phyloP scores from a whole-genome alignment of 2,797 vertebrate genomes.

The Pangasius djambal region DNA sequence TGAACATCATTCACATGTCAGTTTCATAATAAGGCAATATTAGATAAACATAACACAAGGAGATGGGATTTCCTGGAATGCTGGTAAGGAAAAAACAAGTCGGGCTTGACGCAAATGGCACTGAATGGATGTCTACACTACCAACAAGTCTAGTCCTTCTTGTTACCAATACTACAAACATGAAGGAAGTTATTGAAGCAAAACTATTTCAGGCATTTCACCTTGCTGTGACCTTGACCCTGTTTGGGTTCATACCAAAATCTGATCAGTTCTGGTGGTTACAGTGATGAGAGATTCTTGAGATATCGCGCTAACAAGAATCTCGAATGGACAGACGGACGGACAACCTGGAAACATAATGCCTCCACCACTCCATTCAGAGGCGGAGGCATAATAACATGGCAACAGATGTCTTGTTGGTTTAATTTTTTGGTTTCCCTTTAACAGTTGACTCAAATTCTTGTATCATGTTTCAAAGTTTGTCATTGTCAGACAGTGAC shows the following conservation, averaged over 20 bases:
- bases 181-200: background rate
- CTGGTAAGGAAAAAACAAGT: background rate
- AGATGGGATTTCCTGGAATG: background rate
- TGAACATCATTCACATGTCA: background rate
- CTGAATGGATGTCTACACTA: background rate
- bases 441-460: background rate
- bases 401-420: background rate
- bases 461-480: background rate
- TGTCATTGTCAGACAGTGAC: background rate
- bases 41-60: background rate
- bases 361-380: background rate
- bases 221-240: background rate
- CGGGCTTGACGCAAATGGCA: background rate
- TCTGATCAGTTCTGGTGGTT: background rate
- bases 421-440: background rate
- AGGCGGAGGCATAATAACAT: background rate
- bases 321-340: background rate
- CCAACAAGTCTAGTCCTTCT: background rate
- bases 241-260: background rate
- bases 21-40: background rate
- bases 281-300: background rate
- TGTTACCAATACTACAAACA: background rate
- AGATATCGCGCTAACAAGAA: background rate
- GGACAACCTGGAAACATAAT: background rate
- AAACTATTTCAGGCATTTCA: background rate